Evolutionary conservation across 2,113 vertebrate species (phyloP), one percentile per base, ranked within the genome.

Genomic region (Lophotis ruficrista): DNA sequence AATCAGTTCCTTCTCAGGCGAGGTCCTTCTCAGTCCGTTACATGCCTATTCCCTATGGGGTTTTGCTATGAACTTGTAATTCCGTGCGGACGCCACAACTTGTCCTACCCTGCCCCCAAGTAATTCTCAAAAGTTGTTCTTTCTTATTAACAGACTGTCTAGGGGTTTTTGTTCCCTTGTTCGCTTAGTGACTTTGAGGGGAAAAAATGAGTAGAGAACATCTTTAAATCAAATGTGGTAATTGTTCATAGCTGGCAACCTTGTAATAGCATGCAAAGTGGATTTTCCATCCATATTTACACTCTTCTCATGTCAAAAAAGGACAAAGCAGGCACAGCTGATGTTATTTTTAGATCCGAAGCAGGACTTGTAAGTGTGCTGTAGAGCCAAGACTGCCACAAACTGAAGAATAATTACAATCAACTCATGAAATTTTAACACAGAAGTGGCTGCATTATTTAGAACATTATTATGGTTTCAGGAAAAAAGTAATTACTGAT

Each of bases 401-500:
- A 85, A 89, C 65, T 79, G 86, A 92, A 81, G 86, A 96, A 94
- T 96, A 95, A 93, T 94, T 95, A 57, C 61, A 93, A 91, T 96
- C 90, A 94, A 66, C 83, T 93, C 86, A 94, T 97, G 91, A 95
- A 96, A 97, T 95, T 96, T 97, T 96, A 97, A 97, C 81, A 88
- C 50, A 91, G 61, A 96, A 93, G 43, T 82, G 87, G 35, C 69
- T 95, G 78, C 75, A 95, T 96, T 96, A 93, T 96, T 97, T 96
- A 95, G 91, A 92, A 90, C 69, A 81, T 90, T 84, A 91, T 93
- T 76, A 35, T 77, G 75, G 53, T 93, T 96, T 96, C 78, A 93
- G 78, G 54, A 94, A 94, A 81, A 89, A 96, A 38, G 43, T 96
- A 96, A 96, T 96, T 97, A 57, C 37, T 96, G 61, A 78, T 93